phyloP scores from a whole-genome alignment of 2,888 invertebrate genomes.

The Tillus elongatus region DNA sequence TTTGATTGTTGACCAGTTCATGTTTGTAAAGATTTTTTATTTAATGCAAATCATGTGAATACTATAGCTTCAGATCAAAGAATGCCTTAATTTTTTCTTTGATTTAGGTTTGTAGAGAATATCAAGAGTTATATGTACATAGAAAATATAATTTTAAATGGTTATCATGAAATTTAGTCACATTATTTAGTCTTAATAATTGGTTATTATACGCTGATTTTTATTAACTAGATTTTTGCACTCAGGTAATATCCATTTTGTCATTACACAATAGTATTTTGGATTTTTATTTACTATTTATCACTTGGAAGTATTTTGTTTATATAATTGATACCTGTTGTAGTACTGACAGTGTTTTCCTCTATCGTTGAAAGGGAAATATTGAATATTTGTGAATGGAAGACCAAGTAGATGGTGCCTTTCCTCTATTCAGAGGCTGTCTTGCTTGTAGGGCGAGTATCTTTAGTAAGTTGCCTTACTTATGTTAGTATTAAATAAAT shows the following conservation, averaged over 20 bases:
- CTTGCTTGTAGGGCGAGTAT: conserved; percentile 28
- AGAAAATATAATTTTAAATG: no score
- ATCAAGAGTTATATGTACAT: no score
- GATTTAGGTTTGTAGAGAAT: no score
- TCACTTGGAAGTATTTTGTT: conserved; percentile 12
- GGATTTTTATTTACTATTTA: conserved; percentile 17
- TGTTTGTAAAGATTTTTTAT: no score
- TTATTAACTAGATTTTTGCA: conserved; percentile 24
- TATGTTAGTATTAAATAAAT: conserved; percentile 30
- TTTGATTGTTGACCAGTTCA: no score
- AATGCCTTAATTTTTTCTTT: no score
- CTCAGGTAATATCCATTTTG: conserved; percentile 25
- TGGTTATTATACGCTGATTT: conserved; percentile 17
- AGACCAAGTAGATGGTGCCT: conserved; percentile 34
- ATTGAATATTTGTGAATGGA: conserved; percentile 19
- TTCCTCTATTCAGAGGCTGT: conserved; percentile 24
- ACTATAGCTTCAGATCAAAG: no score
- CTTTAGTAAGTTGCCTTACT: conserved; percentile 29
- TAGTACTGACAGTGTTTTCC: no score
- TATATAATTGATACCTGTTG: conserved; percentile 13
- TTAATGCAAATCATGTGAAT: no score
- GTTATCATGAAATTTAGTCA: no score
- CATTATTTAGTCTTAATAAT: no score
- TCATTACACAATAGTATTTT: conserved; percentile 25
- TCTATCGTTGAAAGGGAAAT: no score